phyloP scores from a whole-genome alignment of 2,888 invertebrate species.

The Apamea epomidion region DNA sequence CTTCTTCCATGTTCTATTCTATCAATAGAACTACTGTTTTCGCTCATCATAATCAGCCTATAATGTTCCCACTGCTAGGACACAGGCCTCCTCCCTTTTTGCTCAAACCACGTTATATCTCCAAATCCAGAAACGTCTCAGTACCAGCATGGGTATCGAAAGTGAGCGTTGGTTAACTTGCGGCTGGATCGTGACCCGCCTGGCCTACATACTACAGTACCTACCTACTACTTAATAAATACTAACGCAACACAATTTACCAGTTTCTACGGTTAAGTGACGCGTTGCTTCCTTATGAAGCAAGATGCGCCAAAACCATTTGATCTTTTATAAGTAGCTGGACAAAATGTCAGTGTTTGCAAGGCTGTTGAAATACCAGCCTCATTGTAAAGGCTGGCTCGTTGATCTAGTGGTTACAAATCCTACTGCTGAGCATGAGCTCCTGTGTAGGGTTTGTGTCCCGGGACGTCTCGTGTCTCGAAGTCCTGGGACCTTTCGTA shows the following conservation, averaged over 20 bases:
- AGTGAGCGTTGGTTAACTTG: conserved; percentile 57
- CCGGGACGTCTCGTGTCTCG: no score
- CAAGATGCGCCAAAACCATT: conserved; percentile 26
- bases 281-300: conserved; percentile 41
- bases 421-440: not conserved
- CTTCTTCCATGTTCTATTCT: not conserved
- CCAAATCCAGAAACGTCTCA: conserved; percentile 43
- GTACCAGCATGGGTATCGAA: conserved; percentile 47
- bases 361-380: not conserved
- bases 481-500: no score
- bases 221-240: conserved; percentile 33
- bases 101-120: not conserved
- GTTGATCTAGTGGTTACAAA: not conserved
- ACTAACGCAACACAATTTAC: conserved; percentile 45
- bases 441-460: no score
- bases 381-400: not conserved
- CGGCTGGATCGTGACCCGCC: conserved; percentile 60
- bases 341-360: not conserved
- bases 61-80: no score
- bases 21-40: not conserved
- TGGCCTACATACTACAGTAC: conserved; percentile 60
- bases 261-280: conserved; percentile 18
- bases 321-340: not conserved
- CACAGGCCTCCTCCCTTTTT: no score
- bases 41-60: no score